phyloP scores from a whole-genome alignment of 2,113 vertebrate genomes.

The Malaclemys terrapin region DNA sequence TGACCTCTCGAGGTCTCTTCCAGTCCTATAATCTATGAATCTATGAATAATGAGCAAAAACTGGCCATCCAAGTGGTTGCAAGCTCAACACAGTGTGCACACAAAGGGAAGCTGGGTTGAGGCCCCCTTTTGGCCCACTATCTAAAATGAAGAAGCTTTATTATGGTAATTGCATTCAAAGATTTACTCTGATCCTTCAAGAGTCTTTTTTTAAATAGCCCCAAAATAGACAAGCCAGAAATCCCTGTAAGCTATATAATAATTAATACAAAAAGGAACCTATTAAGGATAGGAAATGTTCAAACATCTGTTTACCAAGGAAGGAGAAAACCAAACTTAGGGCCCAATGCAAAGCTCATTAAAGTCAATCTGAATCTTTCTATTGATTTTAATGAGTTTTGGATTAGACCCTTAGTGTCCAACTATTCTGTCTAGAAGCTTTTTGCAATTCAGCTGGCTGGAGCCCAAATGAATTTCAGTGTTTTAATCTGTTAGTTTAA shows the following conservation, averaged over 20 bases:
- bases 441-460: not conserved
- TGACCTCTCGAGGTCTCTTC: too few relatives aligned
- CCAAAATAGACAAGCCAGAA: not conserved
- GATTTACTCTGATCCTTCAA: not conserved
- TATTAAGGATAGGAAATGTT: not conserved
- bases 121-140: not conserved
- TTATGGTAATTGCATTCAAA: not conserved
- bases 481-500: conserved; percentile 28
- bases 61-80: not conserved
- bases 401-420: not conserved
- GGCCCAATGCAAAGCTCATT: not conserved
- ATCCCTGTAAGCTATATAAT: not conserved
- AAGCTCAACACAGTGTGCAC: not conserved
- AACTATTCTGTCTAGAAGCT: not conserved
- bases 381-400: not conserved
- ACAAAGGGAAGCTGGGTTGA: not conserved
- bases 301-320: not conserved
- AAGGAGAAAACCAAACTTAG: not conserved
- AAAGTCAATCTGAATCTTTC: not conserved
- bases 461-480: not conserved
- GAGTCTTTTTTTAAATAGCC: not conserved
- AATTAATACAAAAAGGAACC: not conserved
- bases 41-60: not conserved
- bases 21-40: too few relatives aligned
- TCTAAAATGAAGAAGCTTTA: not conserved